phyloP scores from a whole-genome alignment of 2,888 invertebrate genomes.

The Lutraria lutraria region DNA sequence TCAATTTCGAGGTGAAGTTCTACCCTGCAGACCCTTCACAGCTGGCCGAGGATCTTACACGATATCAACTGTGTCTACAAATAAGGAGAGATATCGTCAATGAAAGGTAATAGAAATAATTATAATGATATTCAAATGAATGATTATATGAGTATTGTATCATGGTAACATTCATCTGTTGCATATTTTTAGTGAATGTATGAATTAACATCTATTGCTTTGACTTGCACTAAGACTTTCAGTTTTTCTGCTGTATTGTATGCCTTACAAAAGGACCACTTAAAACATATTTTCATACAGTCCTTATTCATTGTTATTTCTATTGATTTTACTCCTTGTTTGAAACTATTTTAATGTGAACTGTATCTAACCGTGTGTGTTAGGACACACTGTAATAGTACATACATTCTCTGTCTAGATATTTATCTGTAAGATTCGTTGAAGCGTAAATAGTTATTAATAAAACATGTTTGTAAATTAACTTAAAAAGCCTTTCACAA shows the following conservation, averaged over 20 bases:
- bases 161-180: no score
- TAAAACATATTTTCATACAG: no score
- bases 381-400: neutral
- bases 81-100: conserved; percentile 91
- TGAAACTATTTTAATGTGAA: neutral
- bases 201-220: no score
- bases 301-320: neutral
- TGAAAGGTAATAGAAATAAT: conserved; percentile 87
- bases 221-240: no score
- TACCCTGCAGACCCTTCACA: conserved; percentile 99
- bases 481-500: no score
- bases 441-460: neutral
- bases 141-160: no score
- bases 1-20: conserved; percentile 99
- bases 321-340: neutral
- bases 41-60: conserved; percentile 90
- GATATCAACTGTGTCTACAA: conserved; percentile 97
- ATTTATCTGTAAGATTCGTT: neutral
- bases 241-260: no score
- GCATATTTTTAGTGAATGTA: no score
- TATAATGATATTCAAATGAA: no score
- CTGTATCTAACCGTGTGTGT: neutral
- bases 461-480: no score
- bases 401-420: neutral
- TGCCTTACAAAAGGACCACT: no score